phyloP scores from a whole-genome alignment of 2,797 vertebrate species.

The Bradypodion pumilum region DNA sequence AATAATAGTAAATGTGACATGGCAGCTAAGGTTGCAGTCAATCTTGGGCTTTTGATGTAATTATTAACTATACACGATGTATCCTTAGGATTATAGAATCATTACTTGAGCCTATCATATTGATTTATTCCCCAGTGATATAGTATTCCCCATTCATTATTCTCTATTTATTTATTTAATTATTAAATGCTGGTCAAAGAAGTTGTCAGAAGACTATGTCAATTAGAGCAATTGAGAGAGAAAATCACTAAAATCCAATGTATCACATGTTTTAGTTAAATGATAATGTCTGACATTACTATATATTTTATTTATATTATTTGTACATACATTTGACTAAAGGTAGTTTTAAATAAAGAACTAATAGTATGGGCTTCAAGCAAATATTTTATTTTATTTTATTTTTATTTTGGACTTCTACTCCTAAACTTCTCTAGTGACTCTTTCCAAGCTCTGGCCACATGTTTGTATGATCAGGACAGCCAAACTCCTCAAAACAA shows the following conservation, averaged over 20 bases:
- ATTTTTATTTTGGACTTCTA: neutral
- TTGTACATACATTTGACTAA: conserved; percentile 45
- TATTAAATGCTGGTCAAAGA: conserved; percentile 66
- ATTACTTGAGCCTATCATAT: conserved; percentile 66
- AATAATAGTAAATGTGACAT: conserved; percentile 69
- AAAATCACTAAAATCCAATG: conserved; percentile 41
- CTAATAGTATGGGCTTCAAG: neutral
- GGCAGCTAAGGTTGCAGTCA: conserved; percentile 68
- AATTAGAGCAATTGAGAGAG: conserved; percentile 61
- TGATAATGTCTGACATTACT: conserved; percentile 29
- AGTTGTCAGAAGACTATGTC: conserved; percentile 72
- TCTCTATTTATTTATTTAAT: conserved; percentile 72
- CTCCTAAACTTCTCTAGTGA: too few species aligned
- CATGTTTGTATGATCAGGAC: neutral
- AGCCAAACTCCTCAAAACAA: too few species aligned
- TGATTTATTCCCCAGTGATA: conserved; percentile 71
- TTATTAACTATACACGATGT: conserved; percentile 67
- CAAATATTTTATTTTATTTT: neutral
- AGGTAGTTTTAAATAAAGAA: neutral
- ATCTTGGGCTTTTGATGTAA: conserved; percentile 67
- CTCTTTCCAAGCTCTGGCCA: too few species aligned
- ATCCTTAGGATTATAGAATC: conserved; percentile 71
- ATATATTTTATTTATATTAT: conserved; percentile 36
- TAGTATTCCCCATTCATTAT: conserved; percentile 71
- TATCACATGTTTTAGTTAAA: conserved; percentile 53